These are phyloP conservation scores for Drosophila falleni DNA, from an alignment of 2,888 invertebrate genomes.

Conservation along the genomic window DNA sequence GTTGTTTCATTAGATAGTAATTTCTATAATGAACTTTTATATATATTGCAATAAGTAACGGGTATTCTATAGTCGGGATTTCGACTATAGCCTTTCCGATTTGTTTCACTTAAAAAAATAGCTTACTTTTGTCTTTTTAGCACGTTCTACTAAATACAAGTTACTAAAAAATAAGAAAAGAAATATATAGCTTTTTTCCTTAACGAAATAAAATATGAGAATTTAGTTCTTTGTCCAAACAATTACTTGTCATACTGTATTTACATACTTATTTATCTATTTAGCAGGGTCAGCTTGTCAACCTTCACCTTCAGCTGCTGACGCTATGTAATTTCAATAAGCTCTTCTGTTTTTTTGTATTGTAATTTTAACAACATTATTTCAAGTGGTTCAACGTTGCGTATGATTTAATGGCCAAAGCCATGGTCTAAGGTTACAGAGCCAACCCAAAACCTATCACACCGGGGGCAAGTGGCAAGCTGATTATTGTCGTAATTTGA, in stretches of 20 bases:
- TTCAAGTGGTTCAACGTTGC: constrained; percentile 51
- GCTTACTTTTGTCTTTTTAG: neutral
- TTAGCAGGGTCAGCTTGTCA: constrained; percentile 14
- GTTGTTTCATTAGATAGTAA: too few relatives aligned
- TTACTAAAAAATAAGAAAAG: neutral
- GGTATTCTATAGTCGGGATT: too few relatives aligned
- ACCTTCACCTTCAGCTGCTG: constrained; percentile 71
- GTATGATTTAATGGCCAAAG: constrained; percentile 51
- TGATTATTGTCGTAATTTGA: constrained; percentile 63
- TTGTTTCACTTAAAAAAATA: too few relatives aligned
- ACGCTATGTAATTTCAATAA: constrained; percentile 67
- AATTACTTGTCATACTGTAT: neutral
- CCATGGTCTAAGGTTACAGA: constrained; percentile 54
- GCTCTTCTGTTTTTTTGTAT: neutral
- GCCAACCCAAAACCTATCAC: constrained; percentile 14
- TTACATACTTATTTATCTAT: neutral
- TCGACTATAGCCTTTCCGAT: too few relatives aligned
- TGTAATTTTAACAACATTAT: constrained; percentile 58
- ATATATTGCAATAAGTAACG: too few relatives aligned
- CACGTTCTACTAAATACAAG: neutral
- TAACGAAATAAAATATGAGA: neutral
- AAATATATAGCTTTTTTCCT: too few relatives aligned
- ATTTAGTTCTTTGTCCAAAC: neutral
- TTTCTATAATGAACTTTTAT: too few relatives aligned
- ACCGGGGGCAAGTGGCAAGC: constrained; percentile 11